These are phyloP conservation scores for Leucopsar rothschildi DNA, from an alignment of 2,113 vertebrate genomes.

Conservation along the genomic window DNA sequence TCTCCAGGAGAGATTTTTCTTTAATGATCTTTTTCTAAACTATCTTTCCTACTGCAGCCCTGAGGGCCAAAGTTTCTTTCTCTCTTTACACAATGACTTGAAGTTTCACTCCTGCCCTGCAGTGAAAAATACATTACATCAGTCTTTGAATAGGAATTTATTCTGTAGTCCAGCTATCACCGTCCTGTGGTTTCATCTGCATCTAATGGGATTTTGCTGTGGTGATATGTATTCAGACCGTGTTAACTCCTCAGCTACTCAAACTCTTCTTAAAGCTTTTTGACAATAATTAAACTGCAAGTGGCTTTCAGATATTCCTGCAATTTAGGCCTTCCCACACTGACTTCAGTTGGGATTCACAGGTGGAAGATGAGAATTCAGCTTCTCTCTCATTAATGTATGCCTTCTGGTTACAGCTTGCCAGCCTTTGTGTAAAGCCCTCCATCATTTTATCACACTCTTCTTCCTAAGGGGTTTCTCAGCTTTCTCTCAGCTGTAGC, in stretches of 20 bases:
- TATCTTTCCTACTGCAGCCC: background rate
- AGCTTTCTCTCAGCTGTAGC: background rate
- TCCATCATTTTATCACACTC: background rate
- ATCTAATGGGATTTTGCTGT: slow-evolving; percentile 5
- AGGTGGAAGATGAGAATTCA: background rate
- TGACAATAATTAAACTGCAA: background rate
- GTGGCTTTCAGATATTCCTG: background rate
- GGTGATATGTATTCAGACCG: background rate
- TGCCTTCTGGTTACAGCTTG: slow-evolving; percentile 21
- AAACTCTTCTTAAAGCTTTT: background rate
- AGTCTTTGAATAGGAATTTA: background rate
- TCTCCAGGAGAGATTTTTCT: slow-evolving; percentile 8
- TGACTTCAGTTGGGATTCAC: background rate
- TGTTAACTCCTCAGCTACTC: background rate
- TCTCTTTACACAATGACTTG: background rate
- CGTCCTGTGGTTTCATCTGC: background rate
- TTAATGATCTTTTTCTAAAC: slow-evolving; percentile 15
- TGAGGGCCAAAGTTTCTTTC: background rate
- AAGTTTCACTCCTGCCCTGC: slow-evolving; percentile 10
- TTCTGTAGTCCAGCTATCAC: background rate
- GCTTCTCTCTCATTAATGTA: background rate
- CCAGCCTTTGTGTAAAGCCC: background rate
- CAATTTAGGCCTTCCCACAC: background rate
- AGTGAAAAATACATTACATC: slow-evolving; percentile 8
- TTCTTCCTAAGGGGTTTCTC: slow-evolving; percentile 10